Evolutionary conservation across 1,140 invertebrate genomes (phyloP).

Genomic region (Watersipora subatra): DNA sequence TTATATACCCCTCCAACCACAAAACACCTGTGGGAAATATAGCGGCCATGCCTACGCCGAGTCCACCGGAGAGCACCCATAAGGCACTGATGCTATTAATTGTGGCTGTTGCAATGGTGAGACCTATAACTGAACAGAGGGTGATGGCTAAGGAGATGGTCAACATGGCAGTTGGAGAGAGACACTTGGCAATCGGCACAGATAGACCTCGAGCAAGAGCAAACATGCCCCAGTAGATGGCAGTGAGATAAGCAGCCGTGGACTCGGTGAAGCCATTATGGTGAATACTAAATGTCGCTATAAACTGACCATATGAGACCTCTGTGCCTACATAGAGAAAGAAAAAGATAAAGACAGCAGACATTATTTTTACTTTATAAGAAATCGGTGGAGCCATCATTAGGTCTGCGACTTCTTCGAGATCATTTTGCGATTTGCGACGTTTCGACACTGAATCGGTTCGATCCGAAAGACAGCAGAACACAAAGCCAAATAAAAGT

Average conservation of each 20-base stretch:
- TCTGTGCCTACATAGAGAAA: constrained; percentile 43
- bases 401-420: background rate
- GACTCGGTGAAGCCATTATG: constrained; percentile 24
- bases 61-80: constrained; percentile 24
- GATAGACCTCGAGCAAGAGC: constrained; percentile 39
- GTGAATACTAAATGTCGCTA: constrained; percentile 35
- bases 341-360: constrained; percentile 40
- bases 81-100: background rate
- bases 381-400: background rate
- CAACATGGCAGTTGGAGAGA: constrained; percentile 33
- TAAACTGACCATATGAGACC: constrained; percentile 41
- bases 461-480: constrained; percentile 30
- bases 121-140: constrained; percentile 21
- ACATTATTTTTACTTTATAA: constrained; percentile 25
- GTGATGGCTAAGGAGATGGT: constrained; percentile 31
- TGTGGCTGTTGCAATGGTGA: constrained; percentile 9
- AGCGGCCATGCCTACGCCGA: constrained; percentile 43
- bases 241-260: constrained; percentile 35
- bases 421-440: constrained; percentile 7
- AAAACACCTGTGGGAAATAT: constrained; percentile 42
- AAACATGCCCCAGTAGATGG: constrained; percentile 44
- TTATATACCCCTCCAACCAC: constrained; percentile 43
- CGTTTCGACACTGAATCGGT: constrained; percentile 19
- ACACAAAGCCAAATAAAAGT: constrained; percentile 35
- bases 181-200: constrained; percentile 38